Evolutionary conservation across 2,888 invertebrate species (phyloP).

Genomic region (Chrysina gloriosa): DNA sequence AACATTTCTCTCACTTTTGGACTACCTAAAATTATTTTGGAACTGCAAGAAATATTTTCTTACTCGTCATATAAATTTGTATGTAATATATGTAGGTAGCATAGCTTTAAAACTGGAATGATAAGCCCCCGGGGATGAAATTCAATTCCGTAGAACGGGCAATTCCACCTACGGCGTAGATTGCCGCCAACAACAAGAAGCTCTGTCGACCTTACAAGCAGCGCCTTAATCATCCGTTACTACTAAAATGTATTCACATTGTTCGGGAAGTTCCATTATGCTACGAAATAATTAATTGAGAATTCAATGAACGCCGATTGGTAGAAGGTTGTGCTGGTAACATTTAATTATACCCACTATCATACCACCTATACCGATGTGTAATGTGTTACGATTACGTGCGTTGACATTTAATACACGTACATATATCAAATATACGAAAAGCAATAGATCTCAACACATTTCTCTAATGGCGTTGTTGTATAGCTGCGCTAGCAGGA

Average conservation of each 20-base stretch:
- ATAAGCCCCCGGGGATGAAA: background rate
- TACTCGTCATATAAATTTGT: no score
- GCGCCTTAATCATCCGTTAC: slow-evolving; percentile 15
- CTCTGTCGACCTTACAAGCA: background rate
- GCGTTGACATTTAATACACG: slow-evolving; percentile 6
- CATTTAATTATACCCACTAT: slow-evolving; percentile 7
- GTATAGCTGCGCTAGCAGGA: background rate
- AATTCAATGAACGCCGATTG: slow-evolving; percentile 6
- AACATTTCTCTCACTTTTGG: no score
- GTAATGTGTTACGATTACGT: slow-evolving; percentile 2
- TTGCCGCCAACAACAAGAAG: background rate
- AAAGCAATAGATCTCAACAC: background rate
- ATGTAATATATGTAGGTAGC: no score
- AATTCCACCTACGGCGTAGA: background rate
- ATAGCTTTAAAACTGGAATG: background rate
- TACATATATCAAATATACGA: background rate
- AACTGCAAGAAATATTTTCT: no score
- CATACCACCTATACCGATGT: background rate
- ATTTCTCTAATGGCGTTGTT: background rate
- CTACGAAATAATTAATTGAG: slow-evolving; percentile 19
- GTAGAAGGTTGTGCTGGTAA: slow-evolving; percentile 3
- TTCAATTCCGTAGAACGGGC: background rate
- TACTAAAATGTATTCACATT: slow-evolving; percentile 12
- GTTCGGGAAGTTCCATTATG: slow-evolving; percentile 21
- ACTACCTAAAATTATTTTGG: no score